Conservation (phyloP, 1,140 invertebrate genomes). For the Dryas iulia region DNA sequence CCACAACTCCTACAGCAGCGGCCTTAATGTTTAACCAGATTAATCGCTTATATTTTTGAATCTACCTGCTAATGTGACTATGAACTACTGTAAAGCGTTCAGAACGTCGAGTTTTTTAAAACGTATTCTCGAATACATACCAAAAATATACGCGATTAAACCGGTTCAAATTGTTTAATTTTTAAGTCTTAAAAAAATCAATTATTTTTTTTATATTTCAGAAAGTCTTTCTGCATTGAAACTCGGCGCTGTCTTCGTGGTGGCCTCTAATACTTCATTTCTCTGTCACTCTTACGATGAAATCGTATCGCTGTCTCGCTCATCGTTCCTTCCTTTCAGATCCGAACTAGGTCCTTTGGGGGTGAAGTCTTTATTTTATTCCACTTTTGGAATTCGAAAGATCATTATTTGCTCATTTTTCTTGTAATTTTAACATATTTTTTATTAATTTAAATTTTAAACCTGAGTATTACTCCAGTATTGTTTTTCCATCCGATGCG, state of each 20-base stretch:
- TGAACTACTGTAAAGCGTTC: too few species aligned
- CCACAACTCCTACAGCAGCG: too few species aligned
- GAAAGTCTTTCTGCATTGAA: slow-evolving; percentile 43
- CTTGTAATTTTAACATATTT: slow-evolving; percentile 29
- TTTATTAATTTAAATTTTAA: slow-evolving; percentile 21
- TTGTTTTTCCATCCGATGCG: slow-evolving; percentile 63
- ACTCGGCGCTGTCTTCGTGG: slow-evolving; percentile 28
- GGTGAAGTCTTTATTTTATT: slow-evolving; percentile 24
- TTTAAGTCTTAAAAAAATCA: neutral
- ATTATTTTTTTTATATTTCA: slow-evolving; percentile 43
- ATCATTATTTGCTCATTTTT: slow-evolving; percentile 54
- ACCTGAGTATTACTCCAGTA: slow-evolving; percentile 44
- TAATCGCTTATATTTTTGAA: too few species aligned
- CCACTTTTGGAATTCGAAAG: slow-evolving; percentile 29
- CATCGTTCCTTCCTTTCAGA: slow-evolving; percentile 46
- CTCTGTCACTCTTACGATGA: slow-evolving; percentile 63
- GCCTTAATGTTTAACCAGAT: too few species aligned
- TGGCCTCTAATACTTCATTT: slow-evolving; percentile 41
- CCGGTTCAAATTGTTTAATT: too few species aligned
- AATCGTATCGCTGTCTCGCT: slow-evolving; percentile 56
- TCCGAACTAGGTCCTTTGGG: slow-evolving; percentile 29
- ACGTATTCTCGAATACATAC: too few species aligned
- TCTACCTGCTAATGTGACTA: too few species aligned
- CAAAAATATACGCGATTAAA: too few species aligned
- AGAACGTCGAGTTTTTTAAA: too few species aligned